A percentile compares a stretch with the other conserved stretches of the same genome.
Evolutionary conservation across 2,888 invertebrate genomes (phyloP).

Genomic region (Elegia similella): DNA sequence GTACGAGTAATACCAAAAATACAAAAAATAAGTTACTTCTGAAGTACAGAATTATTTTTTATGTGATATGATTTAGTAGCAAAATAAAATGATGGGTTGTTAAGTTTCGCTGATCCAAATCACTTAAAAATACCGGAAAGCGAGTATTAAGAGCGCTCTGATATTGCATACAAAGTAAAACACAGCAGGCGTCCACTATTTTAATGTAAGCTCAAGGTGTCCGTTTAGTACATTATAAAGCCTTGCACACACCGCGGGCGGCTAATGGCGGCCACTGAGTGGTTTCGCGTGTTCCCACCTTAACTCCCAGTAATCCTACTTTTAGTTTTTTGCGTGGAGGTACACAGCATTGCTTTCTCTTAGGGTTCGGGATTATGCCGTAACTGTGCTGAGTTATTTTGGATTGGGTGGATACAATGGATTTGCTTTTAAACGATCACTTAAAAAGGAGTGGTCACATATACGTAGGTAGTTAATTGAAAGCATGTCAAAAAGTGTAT

Average conservation of each 20-base stretch:
- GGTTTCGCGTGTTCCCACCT: constrained; percentile 72
- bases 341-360: constrained; percentile 61
- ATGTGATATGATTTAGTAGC: too few species aligned
- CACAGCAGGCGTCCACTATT: not conserved
- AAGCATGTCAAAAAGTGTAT: too few species aligned
- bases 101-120: too few species aligned
- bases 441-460: not conserved
- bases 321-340: constrained; percentile 65
- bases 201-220: constrained; percentile 18
- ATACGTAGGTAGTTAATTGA: too few species aligned
- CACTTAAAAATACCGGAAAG: too few species aligned
- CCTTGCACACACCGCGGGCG: constrained; percentile 31
- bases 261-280: constrained; percentile 63
- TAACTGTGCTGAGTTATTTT: not conserved
- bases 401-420: too few species aligned
- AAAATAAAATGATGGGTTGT: too few species aligned
- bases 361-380: constrained; percentile 43
- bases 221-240: constrained; percentile 23
- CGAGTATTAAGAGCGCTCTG: not conserved
- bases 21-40: too few species aligned
- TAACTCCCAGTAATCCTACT: constrained; percentile 53
- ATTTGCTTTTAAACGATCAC: too few species aligned
- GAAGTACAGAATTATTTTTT: too few species aligned
- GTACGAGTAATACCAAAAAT: too few species aligned
- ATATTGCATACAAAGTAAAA: not conserved